Evolutionary conservation across 2,888 invertebrate genomes (phyloP).

Genomic region (Carcina quercana): DNA sequence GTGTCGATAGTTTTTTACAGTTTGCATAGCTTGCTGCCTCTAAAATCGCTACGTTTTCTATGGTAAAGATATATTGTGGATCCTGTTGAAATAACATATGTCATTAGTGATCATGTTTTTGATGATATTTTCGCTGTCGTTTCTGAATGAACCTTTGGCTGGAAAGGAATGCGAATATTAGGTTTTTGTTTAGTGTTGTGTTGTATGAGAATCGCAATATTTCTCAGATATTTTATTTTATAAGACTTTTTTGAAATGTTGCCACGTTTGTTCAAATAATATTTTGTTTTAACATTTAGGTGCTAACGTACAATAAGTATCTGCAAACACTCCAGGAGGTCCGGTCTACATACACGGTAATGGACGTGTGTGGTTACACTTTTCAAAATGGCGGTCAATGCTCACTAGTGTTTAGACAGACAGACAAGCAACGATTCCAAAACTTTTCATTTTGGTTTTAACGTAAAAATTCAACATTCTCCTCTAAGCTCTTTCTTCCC

Average conservation of each 20-base stretch:
- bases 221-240: neutral
- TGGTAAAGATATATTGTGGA: constrained; percentile 37
- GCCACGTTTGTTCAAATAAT: constrained; percentile 17
- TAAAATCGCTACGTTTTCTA: constrained; percentile 10
- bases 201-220: constrained; percentile 7
- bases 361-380: too few species aligned
- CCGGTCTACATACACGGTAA: too few species aligned
- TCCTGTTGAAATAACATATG: constrained; percentile 69
- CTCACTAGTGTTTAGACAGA: too few species aligned
- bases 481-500: too few species aligned
- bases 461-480: too few species aligned
- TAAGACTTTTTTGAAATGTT: constrained; percentile 23
- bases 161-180: constrained; percentile 34
- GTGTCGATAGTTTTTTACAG: constrained; percentile 4
- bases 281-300: too few species aligned
- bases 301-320: too few species aligned
- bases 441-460: too few species aligned
- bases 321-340: too few species aligned
- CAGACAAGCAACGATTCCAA: too few species aligned
- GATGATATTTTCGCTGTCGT: constrained; percentile 23
- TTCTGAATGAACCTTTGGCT: constrained; percentile 52
- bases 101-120: constrained; percentile 49
- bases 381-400: too few species aligned
- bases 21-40: constrained; percentile 8
- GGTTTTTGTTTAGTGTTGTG: constrained; percentile 23